phyloP scores from a whole-genome alignment of 2,113 vertebrate genomes.

The Semnopithecus entellus region DNA sequence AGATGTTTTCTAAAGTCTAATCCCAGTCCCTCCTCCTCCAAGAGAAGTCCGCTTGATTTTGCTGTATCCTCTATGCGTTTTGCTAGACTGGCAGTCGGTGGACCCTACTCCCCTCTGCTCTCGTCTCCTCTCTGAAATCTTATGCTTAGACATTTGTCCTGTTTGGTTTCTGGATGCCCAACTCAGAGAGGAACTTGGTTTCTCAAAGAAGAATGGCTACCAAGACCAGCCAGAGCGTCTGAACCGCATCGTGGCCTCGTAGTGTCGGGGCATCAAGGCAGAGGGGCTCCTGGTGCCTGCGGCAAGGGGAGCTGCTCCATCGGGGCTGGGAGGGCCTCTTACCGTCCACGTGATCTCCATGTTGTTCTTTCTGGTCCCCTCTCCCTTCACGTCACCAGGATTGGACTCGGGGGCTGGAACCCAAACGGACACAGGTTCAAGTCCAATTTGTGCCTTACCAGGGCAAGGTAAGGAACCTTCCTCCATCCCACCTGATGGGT shows the following conservation, averaged over 20 bases:
- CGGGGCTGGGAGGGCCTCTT: conserved; percentile 59
- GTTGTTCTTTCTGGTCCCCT: conserved; percentile 93
- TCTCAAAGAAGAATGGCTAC: background rate
- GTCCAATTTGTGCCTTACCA: background rate
- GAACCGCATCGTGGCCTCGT: background rate
- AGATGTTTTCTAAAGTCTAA: background rate
- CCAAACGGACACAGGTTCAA: conserved; percentile 40
- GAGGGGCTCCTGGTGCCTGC: background rate
- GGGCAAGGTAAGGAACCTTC: background rate
- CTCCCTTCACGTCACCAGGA: conserved; percentile 90
- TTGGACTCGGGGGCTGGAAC: conserved; percentile 92
- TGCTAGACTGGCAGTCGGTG: no score
- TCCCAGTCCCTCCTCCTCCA: background rate
- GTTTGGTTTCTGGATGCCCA: background rate
- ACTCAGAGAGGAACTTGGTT: background rate
- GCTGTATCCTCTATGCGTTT: background rate
- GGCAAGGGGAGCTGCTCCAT: background rate
- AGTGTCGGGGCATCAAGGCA: fast-evolving
- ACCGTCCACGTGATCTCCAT: conserved; percentile 99
- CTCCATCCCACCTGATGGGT: fast-evolving
- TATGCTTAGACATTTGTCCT: background rate
- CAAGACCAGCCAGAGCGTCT: background rate
- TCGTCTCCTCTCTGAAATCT: background rate
- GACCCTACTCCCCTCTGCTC: background rate
- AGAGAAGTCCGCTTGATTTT: background rate